These are phyloP conservation scores for Chaetogeoica ovagalla DNA, from an alignment of 2,888 invertebrate species.

Conservation along the genomic window DNA sequence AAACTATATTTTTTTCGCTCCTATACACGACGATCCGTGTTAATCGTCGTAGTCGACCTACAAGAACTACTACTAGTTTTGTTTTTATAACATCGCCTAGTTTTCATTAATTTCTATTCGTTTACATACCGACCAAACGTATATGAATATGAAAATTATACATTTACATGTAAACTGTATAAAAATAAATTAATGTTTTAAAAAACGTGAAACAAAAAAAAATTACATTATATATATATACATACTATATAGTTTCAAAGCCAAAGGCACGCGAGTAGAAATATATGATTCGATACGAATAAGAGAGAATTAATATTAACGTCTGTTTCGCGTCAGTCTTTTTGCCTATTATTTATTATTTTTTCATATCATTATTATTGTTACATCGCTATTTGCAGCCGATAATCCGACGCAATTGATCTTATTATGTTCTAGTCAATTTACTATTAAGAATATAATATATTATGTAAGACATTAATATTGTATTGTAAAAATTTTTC, in stretches of 20 bases:
- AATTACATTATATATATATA: not conserved
- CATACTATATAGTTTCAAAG: not conserved
- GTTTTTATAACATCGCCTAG: not conserved
- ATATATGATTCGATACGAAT: too few species aligned
- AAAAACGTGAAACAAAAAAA: not conserved
- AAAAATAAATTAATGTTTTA: not conserved
- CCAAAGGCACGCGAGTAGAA: not conserved
- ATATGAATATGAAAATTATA: constrained; percentile 4
- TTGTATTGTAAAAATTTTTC: not conserved
- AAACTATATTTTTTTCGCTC: not conserved
- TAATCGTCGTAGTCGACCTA: not conserved
- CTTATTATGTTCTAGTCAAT: constrained; percentile 49
- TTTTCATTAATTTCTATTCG: not conserved
- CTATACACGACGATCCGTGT: not conserved
- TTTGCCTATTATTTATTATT: too few species aligned
- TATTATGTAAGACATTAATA: not conserved
- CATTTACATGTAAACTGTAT: not conserved
- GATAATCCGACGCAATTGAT: constrained; percentile 37
- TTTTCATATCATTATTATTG: not conserved
- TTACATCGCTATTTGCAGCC: not conserved
- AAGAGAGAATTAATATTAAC: not conserved
- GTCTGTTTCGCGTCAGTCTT: not conserved
- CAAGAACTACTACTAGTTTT: not conserved
- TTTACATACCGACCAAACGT: not conserved
- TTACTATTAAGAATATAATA: constrained; percentile 22